Percentiles rank a stretch among this genome's conserved stretches.
phyloP scores from a whole-genome alignment of 2,797 vertebrate genomes.

The Intellagama lesueurii region DNA sequence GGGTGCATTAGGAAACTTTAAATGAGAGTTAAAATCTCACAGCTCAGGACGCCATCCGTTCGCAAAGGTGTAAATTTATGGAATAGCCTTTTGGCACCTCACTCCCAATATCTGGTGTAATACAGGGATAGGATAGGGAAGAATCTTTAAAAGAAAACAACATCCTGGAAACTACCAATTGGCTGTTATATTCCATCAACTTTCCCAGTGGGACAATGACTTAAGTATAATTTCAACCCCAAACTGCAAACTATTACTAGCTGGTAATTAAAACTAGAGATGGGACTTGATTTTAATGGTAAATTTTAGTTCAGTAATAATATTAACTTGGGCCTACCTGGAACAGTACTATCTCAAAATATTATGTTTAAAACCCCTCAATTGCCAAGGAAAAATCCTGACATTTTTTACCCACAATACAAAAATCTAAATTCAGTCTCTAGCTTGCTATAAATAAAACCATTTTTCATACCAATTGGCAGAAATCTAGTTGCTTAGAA shows the following conservation, averaged over 20 bases:
- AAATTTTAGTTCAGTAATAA: neutral
- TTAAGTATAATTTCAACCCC: neutral
- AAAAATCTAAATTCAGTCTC: neutral
- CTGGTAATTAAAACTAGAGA: neutral
- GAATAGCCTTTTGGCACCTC: no score
- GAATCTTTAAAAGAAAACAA: neutral
- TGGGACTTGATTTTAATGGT: neutral
- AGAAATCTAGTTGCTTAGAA: no score
- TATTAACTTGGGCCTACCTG: neutral
- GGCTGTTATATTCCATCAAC: neutral
- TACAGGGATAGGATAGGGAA: neutral
- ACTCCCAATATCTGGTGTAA: neutral
- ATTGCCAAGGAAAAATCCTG: conserved; percentile 11
- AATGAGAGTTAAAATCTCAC: no score
- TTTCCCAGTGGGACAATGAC: neutral
- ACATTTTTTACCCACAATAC: neutral
- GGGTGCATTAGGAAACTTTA: no score
- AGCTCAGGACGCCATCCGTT: no score
- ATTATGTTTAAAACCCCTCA: neutral
- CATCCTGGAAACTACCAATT: neutral
- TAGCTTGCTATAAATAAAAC: neutral
- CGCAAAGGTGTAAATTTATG: no score
- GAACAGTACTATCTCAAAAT: neutral
- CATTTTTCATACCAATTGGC: neutral
- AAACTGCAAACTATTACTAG: neutral